phyloP scores from a whole-genome alignment of 2,888 invertebrate genomes.

The Abscondita cerata region DNA sequence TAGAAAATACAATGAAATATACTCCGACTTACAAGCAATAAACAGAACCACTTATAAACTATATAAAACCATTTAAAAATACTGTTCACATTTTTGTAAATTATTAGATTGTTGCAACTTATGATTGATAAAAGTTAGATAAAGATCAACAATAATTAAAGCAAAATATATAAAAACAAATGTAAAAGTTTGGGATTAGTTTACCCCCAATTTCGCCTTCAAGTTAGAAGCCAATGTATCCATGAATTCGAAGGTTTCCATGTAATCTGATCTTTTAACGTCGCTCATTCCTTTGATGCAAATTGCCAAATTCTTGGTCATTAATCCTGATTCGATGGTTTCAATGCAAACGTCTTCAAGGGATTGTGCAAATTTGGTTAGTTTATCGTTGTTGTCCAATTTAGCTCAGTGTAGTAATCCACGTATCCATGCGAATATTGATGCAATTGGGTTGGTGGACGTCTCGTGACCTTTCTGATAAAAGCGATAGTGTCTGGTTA shows the following conservation, averaged over 20 bases:
- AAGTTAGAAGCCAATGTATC: conserved; percentile 93
- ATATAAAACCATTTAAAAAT: no score
- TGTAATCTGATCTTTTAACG: conserved; percentile 80
- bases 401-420: conserved; percentile 94
- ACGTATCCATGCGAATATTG: conserved; percentile 98
- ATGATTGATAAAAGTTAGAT: not conserved
- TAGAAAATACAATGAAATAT: no score
- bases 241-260: conserved; percentile 97
- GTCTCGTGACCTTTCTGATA: conserved; percentile 96
- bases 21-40: no score
- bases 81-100: not conserved
- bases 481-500: conserved; percentile 88
- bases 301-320: conserved; percentile 99
- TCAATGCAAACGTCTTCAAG: conserved; percentile 91
- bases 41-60: no score
- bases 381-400: conserved; percentile 81
- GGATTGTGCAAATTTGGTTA: conserved; percentile 82
- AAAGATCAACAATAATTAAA: conserved; percentile 5
- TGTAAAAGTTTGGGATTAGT: no score
- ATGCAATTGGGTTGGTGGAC: conserved; percentile 98
- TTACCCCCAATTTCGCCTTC: conserved; percentile 46
- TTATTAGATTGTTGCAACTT: not conserved
- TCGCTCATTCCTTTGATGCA: conserved; percentile 94
- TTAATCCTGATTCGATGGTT: conserved; percentile 92
- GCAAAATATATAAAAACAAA: conserved; percentile 4